phyloP scores from a whole-genome alignment of 1,140 invertebrate genomes.

The Drosophila bipectinata region DNA sequence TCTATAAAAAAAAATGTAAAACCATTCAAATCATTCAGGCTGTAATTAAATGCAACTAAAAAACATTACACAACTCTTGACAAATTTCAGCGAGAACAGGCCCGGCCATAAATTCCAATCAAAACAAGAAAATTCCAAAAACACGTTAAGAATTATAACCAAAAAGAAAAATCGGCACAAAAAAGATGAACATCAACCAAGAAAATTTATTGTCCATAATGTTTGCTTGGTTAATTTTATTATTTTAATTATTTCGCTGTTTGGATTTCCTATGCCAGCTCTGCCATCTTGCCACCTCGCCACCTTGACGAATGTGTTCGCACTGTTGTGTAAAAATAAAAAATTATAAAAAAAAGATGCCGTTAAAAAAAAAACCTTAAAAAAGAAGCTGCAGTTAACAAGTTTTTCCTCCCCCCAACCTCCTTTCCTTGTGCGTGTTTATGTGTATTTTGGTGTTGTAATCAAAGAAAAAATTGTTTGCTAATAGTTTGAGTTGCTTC shows the following conservation, averaged over 20 bases:
- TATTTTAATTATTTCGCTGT: slow-evolving; percentile 68
- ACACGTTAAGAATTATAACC: slow-evolving; percentile 60
- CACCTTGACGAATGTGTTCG: slow-evolving; percentile 54
- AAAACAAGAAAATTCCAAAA: slow-evolving; percentile 42
- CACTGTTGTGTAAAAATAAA: slow-evolving; percentile 32
- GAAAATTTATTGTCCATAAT: slow-evolving; percentile 54
- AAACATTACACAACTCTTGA: slow-evolving; percentile 43
- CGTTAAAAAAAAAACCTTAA: not conserved
- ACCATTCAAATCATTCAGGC: slow-evolving; percentile 28
- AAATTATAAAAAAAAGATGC: slow-evolving; percentile 29
- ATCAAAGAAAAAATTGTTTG: slow-evolving; percentile 66
- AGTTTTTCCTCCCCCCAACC: slow-evolving; percentile 38
- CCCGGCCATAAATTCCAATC: slow-evolving; percentile 56
- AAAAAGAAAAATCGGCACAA: slow-evolving; percentile 28
- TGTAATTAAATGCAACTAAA: slow-evolving; percentile 43
- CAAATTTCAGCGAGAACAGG: slow-evolving; percentile 43
- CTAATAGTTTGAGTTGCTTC: slow-evolving; percentile 52
- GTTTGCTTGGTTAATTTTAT: slow-evolving; percentile 66
- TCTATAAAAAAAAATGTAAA: not conserved
- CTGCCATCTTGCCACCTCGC: slow-evolving; percentile 2
- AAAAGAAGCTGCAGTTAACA: slow-evolving; percentile 60
- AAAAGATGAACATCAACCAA: slow-evolving; percentile 26
- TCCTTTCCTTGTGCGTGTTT: slow-evolving; percentile 15
- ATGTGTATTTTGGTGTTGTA: slow-evolving; percentile 53
- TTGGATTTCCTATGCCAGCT: slow-evolving; percentile 27